Percentiles rank a stretch among this genome's conserved stretches.
Evolutionary conservation across 2,888 invertebrate species (phyloP).

Genomic region (Orthosia gracilis): DNA sequence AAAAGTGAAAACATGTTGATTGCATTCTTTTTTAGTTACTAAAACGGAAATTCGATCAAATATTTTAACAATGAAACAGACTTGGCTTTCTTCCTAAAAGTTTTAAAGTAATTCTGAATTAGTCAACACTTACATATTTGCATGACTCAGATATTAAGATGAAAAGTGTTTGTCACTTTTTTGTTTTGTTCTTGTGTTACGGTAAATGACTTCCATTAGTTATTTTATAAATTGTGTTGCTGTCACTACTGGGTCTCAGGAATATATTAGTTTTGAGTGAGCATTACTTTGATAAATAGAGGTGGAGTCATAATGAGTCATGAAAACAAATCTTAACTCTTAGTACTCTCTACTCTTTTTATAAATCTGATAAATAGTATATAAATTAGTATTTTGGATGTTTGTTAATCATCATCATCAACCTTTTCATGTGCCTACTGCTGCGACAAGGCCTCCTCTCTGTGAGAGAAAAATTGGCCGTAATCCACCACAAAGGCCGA

Average conservation of each 20-base stretch:
- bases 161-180: conserved; percentile 25
- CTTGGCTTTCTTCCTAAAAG: conserved; percentile 51
- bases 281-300: not conserved
- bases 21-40: not conserved
- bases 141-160: conserved; percentile 41
- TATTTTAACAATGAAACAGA: conserved; percentile 54
- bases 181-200: conserved; percentile 14
- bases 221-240: not conserved
- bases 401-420: no score
- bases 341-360: no score
- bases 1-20: no score
- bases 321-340: not conserved
- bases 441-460: no score
- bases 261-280: not conserved
- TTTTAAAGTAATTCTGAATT: conserved; percentile 38
- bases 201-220: conserved; percentile 14
- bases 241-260: not conserved
- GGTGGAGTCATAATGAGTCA: not conserved
- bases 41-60: conserved; percentile 41
- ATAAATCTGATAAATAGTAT: no score
- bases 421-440: no score
- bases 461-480: no score
- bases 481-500: no score
- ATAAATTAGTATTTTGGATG: no score
- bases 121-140: conserved; percentile 41